Base-by-base conservation (phyloP, 2,888 invertebrate species). In the Heliothis peltigera region DNA sequence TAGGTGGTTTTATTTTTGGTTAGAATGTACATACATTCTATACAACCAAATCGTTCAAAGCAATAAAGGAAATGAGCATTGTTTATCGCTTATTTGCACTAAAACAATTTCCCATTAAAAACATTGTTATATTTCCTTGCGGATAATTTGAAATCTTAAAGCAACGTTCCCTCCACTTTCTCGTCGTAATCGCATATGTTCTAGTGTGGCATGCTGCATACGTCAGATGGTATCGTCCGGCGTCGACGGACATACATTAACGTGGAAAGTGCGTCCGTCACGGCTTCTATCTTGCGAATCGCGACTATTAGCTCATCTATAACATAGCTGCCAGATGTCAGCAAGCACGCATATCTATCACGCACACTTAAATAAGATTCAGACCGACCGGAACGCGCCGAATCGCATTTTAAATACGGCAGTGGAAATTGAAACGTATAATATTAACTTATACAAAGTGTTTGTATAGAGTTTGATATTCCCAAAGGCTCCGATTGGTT, bases 221-320 rank as follows among this genome's bases (percentile, higher is more conserved):
- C 64, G 57, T 56, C 39, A 53, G 58, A 75, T 64, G 28, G 51
- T 70, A 70, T 75, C 71, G 21, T 15, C 17, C 7, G 22, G 47
- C 42, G 47, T 39, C 4, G 52, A 47, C 28, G 28, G 32, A 62
- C 59, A 63, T 64, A 77, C 19, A 72, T 76, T 66, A 76, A 6
- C 44, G 61, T 60, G 56, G 68, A 72, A 79, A 76, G 72, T 76
- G 52, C 57, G 57, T 53, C 44, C 71, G 75, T 75, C 70, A 68
- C 67, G 66, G 57, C 49, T 57, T 2, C 12, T 59, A 64, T 46
- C 57, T 19, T 43, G 19, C n/a, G 25, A 19, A 74, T 56, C 42
- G 32, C 32, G 21, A 44, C 53, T 32, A 51, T 53, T 62, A 61
- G 22, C 39, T 32, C 66, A 48, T 61, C 35, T 44, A 46, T 28